These are phyloP conservation scores for Salvator merianae DNA, from an alignment of 2,113 vertebrate genomes.

Conservation along the genomic window DNA sequence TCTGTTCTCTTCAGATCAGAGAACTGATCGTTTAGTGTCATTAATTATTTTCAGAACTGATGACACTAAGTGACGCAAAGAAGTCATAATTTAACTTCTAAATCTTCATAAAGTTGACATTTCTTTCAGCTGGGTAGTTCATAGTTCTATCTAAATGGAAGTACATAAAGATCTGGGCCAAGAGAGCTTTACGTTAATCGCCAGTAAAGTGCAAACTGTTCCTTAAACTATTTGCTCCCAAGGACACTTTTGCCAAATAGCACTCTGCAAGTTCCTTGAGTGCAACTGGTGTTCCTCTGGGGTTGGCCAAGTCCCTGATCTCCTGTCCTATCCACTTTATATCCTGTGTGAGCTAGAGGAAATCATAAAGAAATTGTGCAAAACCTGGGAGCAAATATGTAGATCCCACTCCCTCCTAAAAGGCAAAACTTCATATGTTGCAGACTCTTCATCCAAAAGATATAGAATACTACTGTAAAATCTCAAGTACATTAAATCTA, in stretches of 20 bases:
- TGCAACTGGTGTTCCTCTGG: neutral
- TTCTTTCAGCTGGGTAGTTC: neutral
- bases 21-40: neutral
- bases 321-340: neutral
- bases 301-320: neutral
- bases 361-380: neutral
- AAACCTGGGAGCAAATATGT: neutral
- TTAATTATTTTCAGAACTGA: neutral
- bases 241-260: neutral
- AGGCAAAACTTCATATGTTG: neutral
- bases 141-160: neutral
- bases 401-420: neutral
- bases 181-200: neutral
- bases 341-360: neutral
- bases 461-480: no score
- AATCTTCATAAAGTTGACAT: neutral
- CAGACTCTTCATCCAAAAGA: neutral
- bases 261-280: neutral
- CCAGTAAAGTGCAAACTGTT: neutral
- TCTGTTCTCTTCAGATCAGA: neutral
- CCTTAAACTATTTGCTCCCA: neutral
- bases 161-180: neutral
- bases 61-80: neutral
- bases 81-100: neutral
- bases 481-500: neutral